Percentiles rank a stretch among this genome's conserved stretches.
Conservation (phyloP, 2,888 invertebrate genomes). For the Oscheius sp. region DNA sequence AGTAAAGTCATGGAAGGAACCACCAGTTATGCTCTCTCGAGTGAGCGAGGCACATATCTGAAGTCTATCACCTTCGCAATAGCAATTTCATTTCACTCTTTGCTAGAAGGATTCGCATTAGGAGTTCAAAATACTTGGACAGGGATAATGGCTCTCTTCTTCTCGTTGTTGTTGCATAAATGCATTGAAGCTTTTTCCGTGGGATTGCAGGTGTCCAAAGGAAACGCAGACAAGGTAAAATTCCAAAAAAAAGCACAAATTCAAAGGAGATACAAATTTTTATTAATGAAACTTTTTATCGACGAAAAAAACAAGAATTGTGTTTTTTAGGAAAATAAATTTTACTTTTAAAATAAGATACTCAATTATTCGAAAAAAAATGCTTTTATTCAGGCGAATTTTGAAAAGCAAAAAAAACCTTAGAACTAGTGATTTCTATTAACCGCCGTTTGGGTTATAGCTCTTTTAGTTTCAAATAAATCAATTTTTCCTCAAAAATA, state of each 20-base stretch:
- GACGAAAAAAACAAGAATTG: too few relatives aligned
- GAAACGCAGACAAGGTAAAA: slow-evolving; percentile 53
- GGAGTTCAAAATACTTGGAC: slow-evolving; percentile 64
- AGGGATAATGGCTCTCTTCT: slow-evolving; percentile 65
- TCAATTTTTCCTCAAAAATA: too few relatives aligned
- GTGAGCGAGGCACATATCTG: slow-evolving; percentile 39
- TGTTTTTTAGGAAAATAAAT: too few relatives aligned
- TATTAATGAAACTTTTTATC: neutral
- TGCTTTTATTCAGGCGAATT: too few relatives aligned
- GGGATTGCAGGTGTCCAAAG: slow-evolving; percentile 71
- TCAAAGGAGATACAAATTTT: neutral
- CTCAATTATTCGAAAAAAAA: too few relatives aligned
- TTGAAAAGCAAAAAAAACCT: too few relatives aligned
- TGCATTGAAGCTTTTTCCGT: slow-evolving; percentile 76
- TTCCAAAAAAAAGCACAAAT: neutral
- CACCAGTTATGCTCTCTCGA: slow-evolving; percentile 48
- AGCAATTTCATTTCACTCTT: slow-evolving; percentile 68
- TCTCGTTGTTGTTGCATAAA: slow-evolving; percentile 72
- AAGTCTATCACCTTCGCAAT: slow-evolving; percentile 68
- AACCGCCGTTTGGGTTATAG: too few relatives aligned
- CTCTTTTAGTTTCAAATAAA: neutral
- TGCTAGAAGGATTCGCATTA: slow-evolving; percentile 68
- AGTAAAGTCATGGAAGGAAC: slow-evolving; percentile 62
- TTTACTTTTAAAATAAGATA: too few relatives aligned
- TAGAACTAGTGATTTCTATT: too few relatives aligned